phyloP scores from a whole-genome alignment of 30 jellyfish, hydroid and myxozoan genomes.

The Aurelia aurita complex sp. Pacific region DNA sequence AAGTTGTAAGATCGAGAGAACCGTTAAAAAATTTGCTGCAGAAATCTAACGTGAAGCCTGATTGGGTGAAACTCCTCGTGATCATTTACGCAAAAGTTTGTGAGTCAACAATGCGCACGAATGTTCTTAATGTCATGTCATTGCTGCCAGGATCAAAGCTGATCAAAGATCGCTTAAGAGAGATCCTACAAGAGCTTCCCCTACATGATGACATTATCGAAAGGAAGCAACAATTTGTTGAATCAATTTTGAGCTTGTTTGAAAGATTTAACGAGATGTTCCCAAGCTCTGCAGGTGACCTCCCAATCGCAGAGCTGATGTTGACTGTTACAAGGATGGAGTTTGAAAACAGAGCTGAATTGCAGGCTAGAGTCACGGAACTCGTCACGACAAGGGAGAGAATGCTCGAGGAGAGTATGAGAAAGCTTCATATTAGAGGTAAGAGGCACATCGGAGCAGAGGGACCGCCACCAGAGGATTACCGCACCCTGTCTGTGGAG shows the following conservation, averaged over 20 bases:
- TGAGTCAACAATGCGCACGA: slow-evolving; percentile 13
- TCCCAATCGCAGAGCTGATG: slow-evolving; percentile 17
- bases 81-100: background rate
- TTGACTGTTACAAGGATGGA: background rate
- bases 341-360: background rate
- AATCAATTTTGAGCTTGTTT: background rate
- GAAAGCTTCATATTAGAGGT: background rate
- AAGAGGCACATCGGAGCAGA: background rate
- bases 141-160: slow-evolving; percentile 17
- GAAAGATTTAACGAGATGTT: slow-evolving; percentile 6
- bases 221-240: background rate
- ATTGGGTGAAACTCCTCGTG: slow-evolving; percentile 22
- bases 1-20: background rate
- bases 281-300: background rate
- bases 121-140: slow-evolving; percentile 9
- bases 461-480: slow-evolving; percentile 67
- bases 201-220: background rate
- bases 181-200: slow-evolving; percentile 5
- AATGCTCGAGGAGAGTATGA: background rate
- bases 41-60: slow-evolving; percentile 2
- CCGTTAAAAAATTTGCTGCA: slow-evolving; percentile 8
- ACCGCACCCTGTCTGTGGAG: slow-evolving; percentile 43
- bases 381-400: slow-evolving; percentile 13
- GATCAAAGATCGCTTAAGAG: slow-evolving; percentile 1
- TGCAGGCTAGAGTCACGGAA: background rate